Conservation (phyloP, 2,797 vertebrate species). For the Cetoscarus ocellatus region DNA sequence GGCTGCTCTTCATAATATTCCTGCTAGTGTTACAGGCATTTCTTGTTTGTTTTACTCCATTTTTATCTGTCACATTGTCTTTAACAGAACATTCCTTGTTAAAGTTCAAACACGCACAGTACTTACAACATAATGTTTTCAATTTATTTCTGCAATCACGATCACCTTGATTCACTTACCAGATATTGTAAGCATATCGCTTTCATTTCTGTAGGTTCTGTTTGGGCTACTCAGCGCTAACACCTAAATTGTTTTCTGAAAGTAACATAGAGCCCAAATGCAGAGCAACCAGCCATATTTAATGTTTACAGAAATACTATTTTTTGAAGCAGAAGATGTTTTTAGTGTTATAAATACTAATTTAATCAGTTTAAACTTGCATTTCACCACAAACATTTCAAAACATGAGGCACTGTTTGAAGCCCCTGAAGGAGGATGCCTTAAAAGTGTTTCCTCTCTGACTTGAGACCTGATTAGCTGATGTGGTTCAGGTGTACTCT, state of each 20-base stretch:
- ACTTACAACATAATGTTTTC: conserved; percentile 32
- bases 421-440: not conserved
- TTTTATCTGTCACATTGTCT: not conserved
- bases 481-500: conserved; percentile 33
- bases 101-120: conserved; percentile 75
- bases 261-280: conserved; percentile 1
- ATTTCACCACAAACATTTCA: conserved; percentile 28
- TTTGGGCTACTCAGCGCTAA: conserved; percentile 1
- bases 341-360: not conserved
- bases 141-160: conserved; percentile 16
- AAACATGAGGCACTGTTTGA: not conserved
- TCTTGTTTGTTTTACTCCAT: conserved; percentile 31
- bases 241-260: not conserved
- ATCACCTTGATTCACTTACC: conserved; percentile 17
- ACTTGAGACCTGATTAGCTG: conserved; percentile 11
- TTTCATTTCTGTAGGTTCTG: conserved; percentile 21
- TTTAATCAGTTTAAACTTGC: conserved; percentile 11
- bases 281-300: conserved; percentile 26
- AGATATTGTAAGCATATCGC: conserved; percentile 30
- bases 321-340: not conserved
- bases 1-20: conserved; percentile 37
- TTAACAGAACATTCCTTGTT: conserved; percentile 78
- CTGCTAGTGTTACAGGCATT: not conserved
- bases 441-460: conserved; percentile 2
- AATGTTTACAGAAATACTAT: not conserved